Evolutionary conservation across 2,797 vertebrate genomes (phyloP).

Genomic region (Florisuga fusca): DNA sequence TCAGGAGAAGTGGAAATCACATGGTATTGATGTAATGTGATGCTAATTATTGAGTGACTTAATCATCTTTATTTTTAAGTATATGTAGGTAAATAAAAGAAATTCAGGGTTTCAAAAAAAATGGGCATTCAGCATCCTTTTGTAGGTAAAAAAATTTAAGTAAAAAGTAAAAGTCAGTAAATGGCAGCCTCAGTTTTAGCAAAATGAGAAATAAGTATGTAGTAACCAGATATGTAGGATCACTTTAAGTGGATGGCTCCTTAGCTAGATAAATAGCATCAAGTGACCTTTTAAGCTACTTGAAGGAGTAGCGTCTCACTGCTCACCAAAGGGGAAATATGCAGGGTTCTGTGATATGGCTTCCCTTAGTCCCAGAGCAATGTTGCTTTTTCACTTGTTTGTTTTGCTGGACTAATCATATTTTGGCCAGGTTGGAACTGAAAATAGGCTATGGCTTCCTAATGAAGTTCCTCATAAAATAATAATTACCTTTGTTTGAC

Average conservation of each 20-base stretch:
- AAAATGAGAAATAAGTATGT: not conserved
- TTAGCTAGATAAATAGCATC: not conserved
- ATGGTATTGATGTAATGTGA: not conserved
- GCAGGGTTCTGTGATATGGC: not conserved
- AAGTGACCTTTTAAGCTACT: not conserved
- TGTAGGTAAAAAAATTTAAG: not conserved
- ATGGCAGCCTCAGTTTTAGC: not conserved
- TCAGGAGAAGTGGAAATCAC: not conserved
- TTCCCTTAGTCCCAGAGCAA: not conserved
- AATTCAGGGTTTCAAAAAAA: not conserved
- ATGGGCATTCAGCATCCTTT: not conserved
- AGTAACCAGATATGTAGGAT: not conserved
- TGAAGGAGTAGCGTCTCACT: not conserved
- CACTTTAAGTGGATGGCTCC: not conserved
- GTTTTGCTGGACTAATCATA: constrained; percentile 17
- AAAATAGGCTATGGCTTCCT: constrained; percentile 29
- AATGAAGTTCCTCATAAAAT: constrained; percentile 37
- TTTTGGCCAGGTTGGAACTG: constrained; percentile 30
- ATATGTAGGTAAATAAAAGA: not conserved
- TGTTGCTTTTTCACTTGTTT: constrained; percentile 36
- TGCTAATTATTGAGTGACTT: not conserved
- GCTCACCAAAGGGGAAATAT: not conserved
- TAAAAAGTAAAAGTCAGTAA: not conserved
- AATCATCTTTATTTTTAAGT: not conserved
- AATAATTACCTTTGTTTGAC: constrained; percentile 53